Base-by-base conservation (phyloP, 2,888 invertebrate species). In the Mystacides longicornis region DNA sequence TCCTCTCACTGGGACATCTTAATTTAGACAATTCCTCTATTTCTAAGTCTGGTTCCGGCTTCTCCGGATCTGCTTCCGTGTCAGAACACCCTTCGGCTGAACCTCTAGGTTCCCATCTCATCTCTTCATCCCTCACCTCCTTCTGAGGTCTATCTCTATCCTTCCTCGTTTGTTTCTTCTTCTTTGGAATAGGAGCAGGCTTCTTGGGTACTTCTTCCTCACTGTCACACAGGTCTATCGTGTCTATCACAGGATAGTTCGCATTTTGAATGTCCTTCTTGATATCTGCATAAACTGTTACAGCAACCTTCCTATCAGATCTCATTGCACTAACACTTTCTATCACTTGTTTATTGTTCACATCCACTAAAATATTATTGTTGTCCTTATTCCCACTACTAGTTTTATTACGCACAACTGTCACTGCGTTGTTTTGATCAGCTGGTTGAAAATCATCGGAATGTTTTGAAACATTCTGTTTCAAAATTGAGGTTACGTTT, bases 1-100 rank as follows among this genome's bases (percentile, higher is more conserved):
- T 87, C 61, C 92, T 81, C 71, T 90, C 91, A 71, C 92, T 93
- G 43, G 92, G 85, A 73, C 94, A 95, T 63, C 94, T 80, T 59
- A 94, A 78, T 68, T 87, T 85, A 11, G 93, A 85, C 64, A 93
- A 81, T 70, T 92, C 91, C 56, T 84, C 87, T 11, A 85, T 80
- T 70, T 90, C 90, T 42, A 83, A 85, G 68, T 89, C 89, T 64
- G 87, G 85, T 67, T 85, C 85, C 65, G 77, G 77, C 43, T 73
- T 75, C n/a, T 75, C 76, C 62, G 75, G 73, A 72, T 72, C 55
- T 74, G 69, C 66, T 72, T 75, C 74, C 64, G 66, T 71, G 62
- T 71, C 71, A 55, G 71, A 73, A 63, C 74, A 73, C 64, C 76
- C 75, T 63, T 75, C 76, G 22, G 55, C 74, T 59, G 68, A 49